Evolutionary conservation across 64 coral and sea anemone species (phyloP), one percentile per base, ranked within the genome.

Genomic region (Hydrozoanthus tunicans): DNA sequence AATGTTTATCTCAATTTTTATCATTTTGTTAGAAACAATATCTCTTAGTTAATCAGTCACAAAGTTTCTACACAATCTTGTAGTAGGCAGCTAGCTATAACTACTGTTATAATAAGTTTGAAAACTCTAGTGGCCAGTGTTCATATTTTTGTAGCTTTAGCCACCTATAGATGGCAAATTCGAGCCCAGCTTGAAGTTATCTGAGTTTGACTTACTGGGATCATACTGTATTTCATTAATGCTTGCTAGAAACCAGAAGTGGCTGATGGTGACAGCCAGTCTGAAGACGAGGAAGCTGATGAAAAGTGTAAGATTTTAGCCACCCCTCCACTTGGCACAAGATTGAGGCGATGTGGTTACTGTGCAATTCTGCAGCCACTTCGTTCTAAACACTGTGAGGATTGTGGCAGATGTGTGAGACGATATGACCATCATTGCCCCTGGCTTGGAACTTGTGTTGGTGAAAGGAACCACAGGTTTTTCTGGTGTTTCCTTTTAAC

Each of bases 341-440:
- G 94, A 92, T 83, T 99, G 65, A 89, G 97, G 2, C 92, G 92
- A 6, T 99, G 97, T 90, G 97, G 94, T 5, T 99, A 99, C 92
- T 99, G 97, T 89, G 91, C 92, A 8, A 92, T 99, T 66, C 77
- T 93, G 7, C 97, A 99, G 64, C 97, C 97, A 77, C 81, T 99
- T 73, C 79, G 97, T 64, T 93, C 97, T 15, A 99, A 99, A 53
- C 97, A 99, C 56, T 99, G 97, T 88, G 97, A 99, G 77, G 97
- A 99, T 67, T 99, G 97, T 60, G 94, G 92, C 25, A 89, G 91
- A 15, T 99, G 97, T 99, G 97, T 99, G 51, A 90, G 94, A 24
- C 89, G 94, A 78, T 99, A 99, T 94, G 97, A 99, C 78, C 97
- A 99, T 11, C 97, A 99, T 74, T 99, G 97, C 12, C 97, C 97